Evolutionary conservation across 2,797 vertebrate species (phyloP).

Genomic region (Chiropotes sagulatus): DNA sequence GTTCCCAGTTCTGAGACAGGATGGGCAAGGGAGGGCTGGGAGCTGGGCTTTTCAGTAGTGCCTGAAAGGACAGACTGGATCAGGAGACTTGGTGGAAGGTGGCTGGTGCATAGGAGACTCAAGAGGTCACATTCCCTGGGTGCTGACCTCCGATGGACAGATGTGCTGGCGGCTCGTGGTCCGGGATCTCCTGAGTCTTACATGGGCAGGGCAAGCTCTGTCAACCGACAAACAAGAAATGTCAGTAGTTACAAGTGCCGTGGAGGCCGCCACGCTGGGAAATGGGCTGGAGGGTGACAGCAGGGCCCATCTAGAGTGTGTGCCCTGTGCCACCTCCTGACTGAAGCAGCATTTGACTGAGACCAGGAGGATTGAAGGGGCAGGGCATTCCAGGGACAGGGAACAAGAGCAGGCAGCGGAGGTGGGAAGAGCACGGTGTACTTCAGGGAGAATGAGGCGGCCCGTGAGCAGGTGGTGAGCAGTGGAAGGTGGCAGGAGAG

Average conservation of each 20-base stretch:
- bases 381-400: not conserved
- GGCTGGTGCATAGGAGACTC: not conserved
- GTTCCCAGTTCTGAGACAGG: not conserved
- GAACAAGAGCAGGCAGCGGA: not conserved
- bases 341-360: not conserved
- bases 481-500: not conserved
- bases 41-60: not conserved
- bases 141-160: rapidly evolving
- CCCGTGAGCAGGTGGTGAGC: rapidly evolving
- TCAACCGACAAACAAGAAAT: not conserved
- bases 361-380: not conserved
- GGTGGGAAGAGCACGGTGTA: not conserved
- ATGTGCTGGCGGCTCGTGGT: rapidly evolving
- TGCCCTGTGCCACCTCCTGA: not conserved
- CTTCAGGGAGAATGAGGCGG: not conserved
- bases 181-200: not conserved
- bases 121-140: not conserved
- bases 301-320: not conserved
- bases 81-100: not conserved
- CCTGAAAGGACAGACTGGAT: not conserved
- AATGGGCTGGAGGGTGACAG: not conserved
- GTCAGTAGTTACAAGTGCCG: not conserved
- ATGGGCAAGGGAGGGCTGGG: not conserved
- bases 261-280: rapidly evolving
- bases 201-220: not conserved